These are phyloP conservation scores for Coelogynopora nodosa DNA, from an alignment of 2,888 invertebrate species.

Conservation along the genomic window DNA sequence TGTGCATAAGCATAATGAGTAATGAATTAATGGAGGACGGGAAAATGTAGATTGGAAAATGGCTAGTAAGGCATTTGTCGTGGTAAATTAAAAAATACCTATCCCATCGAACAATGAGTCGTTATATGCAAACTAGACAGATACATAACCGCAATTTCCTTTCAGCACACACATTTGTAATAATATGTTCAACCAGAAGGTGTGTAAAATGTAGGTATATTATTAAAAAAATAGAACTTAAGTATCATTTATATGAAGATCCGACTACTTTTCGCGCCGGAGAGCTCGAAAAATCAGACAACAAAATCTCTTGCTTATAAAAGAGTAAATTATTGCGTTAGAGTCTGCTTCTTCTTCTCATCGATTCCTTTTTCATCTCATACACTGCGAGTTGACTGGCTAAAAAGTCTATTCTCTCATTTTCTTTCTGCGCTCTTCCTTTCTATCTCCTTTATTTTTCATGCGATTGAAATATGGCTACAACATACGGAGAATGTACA, in stretches of 20 bases:
- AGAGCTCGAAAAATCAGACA: background rate
- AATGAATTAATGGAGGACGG: background rate
- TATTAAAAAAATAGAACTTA: background rate
- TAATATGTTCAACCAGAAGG: too few relatives aligned
- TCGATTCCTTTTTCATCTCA: background rate
- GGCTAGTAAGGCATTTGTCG: background rate
- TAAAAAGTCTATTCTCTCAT: background rate
- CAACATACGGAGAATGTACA: background rate
- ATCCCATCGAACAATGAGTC: too few relatives aligned
- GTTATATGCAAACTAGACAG: too few relatives aligned
- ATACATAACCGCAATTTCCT: too few relatives aligned
- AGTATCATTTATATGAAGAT: background rate
- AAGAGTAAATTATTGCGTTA: background rate
- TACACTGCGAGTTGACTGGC: conserved; percentile 4
- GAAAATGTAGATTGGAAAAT: background rate
- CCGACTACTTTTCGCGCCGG: background rate
- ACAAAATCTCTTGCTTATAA: background rate
- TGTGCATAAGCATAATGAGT: background rate
- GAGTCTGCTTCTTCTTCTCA: background rate
- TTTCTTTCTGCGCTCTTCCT: background rate
- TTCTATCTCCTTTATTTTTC: background rate
- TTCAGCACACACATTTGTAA: too few relatives aligned
- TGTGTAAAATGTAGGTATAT: background rate
- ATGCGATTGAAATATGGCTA: background rate
- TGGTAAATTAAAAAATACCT: background rate